A percentile compares a stretch with the other conserved stretches of the same genome.
Evolutionary conservation across 2,113 vertebrate genomes (phyloP).

Genomic region (Anolis sagrei): DNA sequence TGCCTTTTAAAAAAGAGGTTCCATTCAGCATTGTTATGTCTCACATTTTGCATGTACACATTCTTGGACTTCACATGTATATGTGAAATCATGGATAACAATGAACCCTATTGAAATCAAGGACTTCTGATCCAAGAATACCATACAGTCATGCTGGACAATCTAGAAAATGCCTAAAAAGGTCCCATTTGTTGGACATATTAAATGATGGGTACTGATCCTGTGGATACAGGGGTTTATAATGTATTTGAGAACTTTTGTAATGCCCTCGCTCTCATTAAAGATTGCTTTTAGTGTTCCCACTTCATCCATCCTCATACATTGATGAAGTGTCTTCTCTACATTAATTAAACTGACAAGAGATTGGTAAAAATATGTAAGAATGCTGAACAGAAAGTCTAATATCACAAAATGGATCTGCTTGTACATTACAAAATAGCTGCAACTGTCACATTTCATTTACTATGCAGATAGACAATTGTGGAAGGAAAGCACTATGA

Average conservation of each 20-base stretch:
- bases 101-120: no score
- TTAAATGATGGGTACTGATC: no score
- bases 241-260: neutral
- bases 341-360: neutral
- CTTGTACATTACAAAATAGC: no score
- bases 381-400: neutral
- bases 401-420: constrained; percentile 2
- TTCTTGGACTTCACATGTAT: no score
- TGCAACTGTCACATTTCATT: neutral
- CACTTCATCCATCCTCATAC: neutral
- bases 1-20: neutral
- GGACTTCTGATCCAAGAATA: no score
- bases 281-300: neutral
- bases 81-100: no score
- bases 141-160: no score
- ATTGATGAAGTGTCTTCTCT: neutral
- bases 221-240: no score
- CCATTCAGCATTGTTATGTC: neutral
- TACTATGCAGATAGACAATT: neutral
- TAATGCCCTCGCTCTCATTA: neutral
- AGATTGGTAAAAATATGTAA: neutral
- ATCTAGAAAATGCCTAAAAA: no score
- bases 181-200: no score
- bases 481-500: neutral
- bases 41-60: no score